Evolutionary conservation across 2,888 invertebrate species (phyloP).

Genomic region (Drosophila kuntzei): DNA sequence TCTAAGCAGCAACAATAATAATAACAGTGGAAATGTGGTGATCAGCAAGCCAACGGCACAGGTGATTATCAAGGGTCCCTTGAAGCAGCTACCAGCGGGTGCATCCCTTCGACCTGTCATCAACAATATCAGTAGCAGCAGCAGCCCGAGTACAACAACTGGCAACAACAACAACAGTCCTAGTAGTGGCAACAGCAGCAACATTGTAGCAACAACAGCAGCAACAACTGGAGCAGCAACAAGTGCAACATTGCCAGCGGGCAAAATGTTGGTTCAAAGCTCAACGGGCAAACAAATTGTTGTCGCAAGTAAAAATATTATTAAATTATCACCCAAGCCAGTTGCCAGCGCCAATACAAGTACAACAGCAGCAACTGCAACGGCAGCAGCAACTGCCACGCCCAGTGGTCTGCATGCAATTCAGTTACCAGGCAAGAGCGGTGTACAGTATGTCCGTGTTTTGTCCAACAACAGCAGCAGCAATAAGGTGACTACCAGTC

Average conservation of each 20-base stretch:
- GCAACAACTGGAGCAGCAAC: slow-evolving; percentile 18
- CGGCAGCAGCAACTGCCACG: slow-evolving; percentile 16
- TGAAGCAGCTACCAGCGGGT: slow-evolving; percentile 44
- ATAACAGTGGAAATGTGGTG: slow-evolving; percentile 30
- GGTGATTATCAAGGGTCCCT: slow-evolving; percentile 57
- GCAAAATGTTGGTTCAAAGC: slow-evolving; percentile 79
- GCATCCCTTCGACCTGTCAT: slow-evolving; percentile 31
- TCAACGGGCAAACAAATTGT: slow-evolving; percentile 81
- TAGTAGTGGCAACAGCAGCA: slow-evolving; percentile 4
- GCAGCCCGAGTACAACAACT: slow-evolving; percentile 5
- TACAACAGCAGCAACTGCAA: slow-evolving; percentile 14
- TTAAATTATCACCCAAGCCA: slow-evolving; percentile 82
- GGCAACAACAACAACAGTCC: slow-evolving; percentile 3
- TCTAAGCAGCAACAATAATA: slow-evolving; percentile 13
- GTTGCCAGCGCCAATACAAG: slow-evolving; percentile 1
- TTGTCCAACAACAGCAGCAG: slow-evolving; percentile 84
- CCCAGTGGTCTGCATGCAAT: slow-evolving; percentile 78
- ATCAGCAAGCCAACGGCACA: slow-evolving; percentile 53
- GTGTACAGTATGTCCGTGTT: slow-evolving; percentile 89
- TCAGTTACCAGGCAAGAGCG: slow-evolving; percentile 82
- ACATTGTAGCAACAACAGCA: slow-evolving; percentile 7
- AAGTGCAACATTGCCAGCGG: slow-evolving; percentile 31
- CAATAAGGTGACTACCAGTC: slow-evolving; percentile 26
- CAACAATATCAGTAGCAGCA: slow-evolving; percentile 25
- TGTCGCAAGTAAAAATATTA: slow-evolving; percentile 81